Evolutionary conservation across 2,888 invertebrate genomes (phyloP).

Genomic region (Drosophila engyochracea): DNA sequence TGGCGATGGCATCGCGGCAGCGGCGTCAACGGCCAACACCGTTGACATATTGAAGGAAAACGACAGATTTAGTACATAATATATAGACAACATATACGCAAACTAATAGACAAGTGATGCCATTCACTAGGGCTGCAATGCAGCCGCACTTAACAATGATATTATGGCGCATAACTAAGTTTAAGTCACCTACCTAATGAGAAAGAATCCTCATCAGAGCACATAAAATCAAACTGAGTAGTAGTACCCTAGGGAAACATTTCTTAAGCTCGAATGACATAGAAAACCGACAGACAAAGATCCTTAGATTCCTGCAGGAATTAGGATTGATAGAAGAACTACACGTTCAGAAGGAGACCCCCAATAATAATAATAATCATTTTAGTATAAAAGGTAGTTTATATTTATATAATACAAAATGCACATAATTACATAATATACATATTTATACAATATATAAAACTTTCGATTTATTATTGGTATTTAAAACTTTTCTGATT

Average conservation of each 20-base stretch:
- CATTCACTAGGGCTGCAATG: constrained; percentile 39
- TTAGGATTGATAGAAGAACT: not conserved
- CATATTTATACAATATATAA: too few relatives aligned
- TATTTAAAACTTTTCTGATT: not conserved
- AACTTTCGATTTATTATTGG: not conserved
- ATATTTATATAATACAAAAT: not conserved
- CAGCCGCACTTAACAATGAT: not conserved
- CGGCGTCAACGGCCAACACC: constrained; percentile 67
- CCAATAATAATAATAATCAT: not conserved
- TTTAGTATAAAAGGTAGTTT: not conserved
- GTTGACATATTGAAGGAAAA: constrained; percentile 82
- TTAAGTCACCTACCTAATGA: not conserved
- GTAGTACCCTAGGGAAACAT: not conserved
- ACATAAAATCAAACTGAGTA: not conserved
- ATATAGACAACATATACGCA: constrained; percentile 63
- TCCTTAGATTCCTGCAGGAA: not conserved
- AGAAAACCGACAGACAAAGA: not conserved
- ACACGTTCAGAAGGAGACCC: not conserved
- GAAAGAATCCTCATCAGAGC: not conserved
- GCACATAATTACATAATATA: too few relatives aligned
- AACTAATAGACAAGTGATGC: constrained; percentile 33
- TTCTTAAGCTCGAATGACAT: not conserved
- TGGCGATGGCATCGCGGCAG: constrained; percentile 12
- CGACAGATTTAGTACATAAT: constrained; percentile 82
- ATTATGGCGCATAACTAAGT: not conserved